Evolutionary conservation across 2,888 invertebrate genomes (phyloP).

Genomic region (Hylaea fasciaria): DNA sequence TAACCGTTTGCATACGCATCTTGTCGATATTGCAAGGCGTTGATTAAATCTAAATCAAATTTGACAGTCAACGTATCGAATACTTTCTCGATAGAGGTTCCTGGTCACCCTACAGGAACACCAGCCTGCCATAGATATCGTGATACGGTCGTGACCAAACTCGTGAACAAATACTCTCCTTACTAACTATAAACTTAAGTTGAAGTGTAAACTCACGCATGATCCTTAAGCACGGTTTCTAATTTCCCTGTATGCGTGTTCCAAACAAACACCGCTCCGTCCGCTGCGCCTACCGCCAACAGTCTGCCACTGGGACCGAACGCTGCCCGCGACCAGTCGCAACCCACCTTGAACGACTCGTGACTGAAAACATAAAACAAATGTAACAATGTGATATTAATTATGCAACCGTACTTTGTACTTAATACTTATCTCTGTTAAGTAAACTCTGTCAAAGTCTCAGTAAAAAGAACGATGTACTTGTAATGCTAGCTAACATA

Average conservation of each 20-base stretch:
- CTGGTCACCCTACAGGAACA: too few species aligned
- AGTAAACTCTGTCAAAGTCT: too few species aligned
- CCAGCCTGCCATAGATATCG: too few species aligned
- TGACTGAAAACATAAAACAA: constrained; percentile 85
- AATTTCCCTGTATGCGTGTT: constrained; percentile 90
- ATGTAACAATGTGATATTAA: not conserved
- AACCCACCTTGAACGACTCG: constrained; percentile 97
- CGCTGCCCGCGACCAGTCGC: constrained; percentile 96
- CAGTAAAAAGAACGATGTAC: too few species aligned
- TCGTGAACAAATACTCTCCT: too few species aligned
- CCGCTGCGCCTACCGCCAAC: constrained; percentile 95
- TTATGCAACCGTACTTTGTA: not conserved
- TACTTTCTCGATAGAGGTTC: too few species aligned
- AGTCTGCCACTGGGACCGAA: constrained; percentile 96
- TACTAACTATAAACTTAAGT: not conserved
- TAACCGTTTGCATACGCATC: too few species aligned
- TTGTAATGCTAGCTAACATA: too few species aligned
- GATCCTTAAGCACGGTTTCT: constrained; percentile 92
- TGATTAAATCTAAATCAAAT: too few species aligned
- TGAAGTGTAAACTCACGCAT: constrained; percentile 86
- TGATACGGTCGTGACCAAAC: not conserved
- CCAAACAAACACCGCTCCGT: constrained; percentile 97
- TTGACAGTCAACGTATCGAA: too few species aligned
- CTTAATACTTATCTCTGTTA: too few species aligned
- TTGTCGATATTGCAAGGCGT: too few species aligned